These are phyloP conservation scores for Holacanthella duospinosa DNA, from an alignment of 2,888 invertebrate species.

Conservation along the genomic window DNA sequence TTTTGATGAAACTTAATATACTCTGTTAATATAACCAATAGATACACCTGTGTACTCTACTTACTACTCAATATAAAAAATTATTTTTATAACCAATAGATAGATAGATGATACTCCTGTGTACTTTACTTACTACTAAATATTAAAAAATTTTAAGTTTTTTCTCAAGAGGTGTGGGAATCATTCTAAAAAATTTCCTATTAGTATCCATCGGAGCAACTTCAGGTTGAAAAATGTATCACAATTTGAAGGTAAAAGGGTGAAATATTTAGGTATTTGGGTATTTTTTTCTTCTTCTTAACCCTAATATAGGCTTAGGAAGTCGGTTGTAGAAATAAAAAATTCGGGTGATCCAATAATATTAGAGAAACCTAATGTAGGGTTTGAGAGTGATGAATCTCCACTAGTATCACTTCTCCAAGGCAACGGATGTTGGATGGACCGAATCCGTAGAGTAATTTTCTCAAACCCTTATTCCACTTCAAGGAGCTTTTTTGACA, in stretches of 20 bases:
- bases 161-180: not conserved
- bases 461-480: conserved; percentile 23
- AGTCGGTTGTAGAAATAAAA: no score
- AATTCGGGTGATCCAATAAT: conserved; percentile 1
- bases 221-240: not conserved
- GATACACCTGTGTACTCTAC: no score
- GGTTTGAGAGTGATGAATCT: conserved; percentile 16
- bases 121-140: no score
- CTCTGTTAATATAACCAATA: no score
- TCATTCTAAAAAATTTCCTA: no score
- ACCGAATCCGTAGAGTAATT: conserved; percentile 20
- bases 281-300: not conserved
- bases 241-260: not conserved
- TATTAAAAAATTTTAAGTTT: not conserved
- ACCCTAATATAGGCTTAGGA: conserved; percentile 1
- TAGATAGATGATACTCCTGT: no score
- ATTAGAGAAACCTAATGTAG: conserved; percentile 19
- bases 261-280: not conserved
- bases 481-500: conserved; percentile 26
- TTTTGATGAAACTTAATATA: no score
- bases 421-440: not conserved
- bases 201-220: not conserved
- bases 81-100: no score
- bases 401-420: not conserved
- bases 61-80: no score